Evolutionary conservation across 2,888 invertebrate species (phyloP).

Genomic region (Eueremaeus valkanovi): DNA sequence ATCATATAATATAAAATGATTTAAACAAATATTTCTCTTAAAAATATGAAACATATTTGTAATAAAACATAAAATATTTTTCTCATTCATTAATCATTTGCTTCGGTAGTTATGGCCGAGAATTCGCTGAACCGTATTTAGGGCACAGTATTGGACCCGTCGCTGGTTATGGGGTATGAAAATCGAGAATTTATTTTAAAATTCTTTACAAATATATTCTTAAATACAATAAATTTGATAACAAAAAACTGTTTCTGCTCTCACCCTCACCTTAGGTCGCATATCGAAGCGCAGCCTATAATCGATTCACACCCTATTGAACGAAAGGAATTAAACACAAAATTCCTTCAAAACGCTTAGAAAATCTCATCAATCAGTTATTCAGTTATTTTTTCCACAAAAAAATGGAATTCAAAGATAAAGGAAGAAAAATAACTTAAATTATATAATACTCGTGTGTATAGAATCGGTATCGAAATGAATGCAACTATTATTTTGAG

Average conservation of each 20-base stretch:
- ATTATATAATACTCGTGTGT: slow-evolving; percentile 13
- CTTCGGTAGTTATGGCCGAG: slow-evolving; percentile 70
- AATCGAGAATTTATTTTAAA: not conserved
- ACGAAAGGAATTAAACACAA: not conserved
- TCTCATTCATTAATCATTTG: too few species aligned
- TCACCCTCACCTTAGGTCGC: slow-evolving; percentile 60
- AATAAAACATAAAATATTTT: too few species aligned
- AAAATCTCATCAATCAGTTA: slow-evolving; percentile 22
- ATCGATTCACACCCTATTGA: slow-evolving; percentile 87
- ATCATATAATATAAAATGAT: too few species aligned
- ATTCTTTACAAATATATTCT: not conserved
- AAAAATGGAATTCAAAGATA: not conserved
- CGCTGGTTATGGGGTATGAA: slow-evolving; percentile 89
- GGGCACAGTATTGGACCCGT: slow-evolving; percentile 93
- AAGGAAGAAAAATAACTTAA: slow-evolving; percentile 10
- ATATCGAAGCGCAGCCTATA: slow-evolving; percentile 88
- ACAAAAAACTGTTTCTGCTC: not conserved
- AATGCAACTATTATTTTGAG: not conserved
- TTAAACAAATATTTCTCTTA: too few species aligned
- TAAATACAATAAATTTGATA: not conserved
- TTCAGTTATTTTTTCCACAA: slow-evolving; percentile 21
- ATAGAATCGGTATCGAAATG: not conserved
- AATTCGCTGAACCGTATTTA: slow-evolving; percentile 82
- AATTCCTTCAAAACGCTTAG: not conserved
- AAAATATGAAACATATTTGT: too few species aligned